A percentile compares a stretch with the other conserved stretches of the same genome.
phyloP scores from a whole-genome alignment of 64 coral and sea anemone species.

The Montipora foliosa region DNA sequence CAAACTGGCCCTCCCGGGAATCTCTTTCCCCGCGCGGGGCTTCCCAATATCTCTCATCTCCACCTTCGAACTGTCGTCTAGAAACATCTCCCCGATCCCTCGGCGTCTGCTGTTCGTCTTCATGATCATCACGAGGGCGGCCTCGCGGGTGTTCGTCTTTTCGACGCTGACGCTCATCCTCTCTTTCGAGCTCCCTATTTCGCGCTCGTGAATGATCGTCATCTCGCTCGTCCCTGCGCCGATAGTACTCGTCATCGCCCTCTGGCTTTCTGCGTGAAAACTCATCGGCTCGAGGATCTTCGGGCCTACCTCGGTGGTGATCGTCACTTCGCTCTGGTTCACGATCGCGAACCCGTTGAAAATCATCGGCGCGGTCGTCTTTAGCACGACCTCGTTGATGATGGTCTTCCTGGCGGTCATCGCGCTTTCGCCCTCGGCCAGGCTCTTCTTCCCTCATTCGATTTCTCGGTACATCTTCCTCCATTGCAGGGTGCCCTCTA shows the following conservation, averaged over 20 bases:
- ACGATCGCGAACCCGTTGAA: conserved; percentile 31
- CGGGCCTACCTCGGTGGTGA: conserved; percentile 1
- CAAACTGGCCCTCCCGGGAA: not conserved
- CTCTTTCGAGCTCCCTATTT: conserved; percentile 35
- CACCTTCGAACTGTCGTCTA: conserved; percentile 33
- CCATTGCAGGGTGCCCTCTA: conserved; percentile 14
- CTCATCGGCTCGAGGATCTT: conserved; percentile 47
- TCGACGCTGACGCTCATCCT: conserved; percentile 32
- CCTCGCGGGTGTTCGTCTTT: conserved; percentile 49
- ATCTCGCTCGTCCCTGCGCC: conserved; percentile 44
- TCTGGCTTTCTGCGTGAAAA: conserved; percentile 34
- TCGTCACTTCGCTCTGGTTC: conserved; percentile 49
- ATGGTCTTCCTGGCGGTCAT: conserved; percentile 37
- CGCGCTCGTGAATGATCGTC: conserved; percentile 36
- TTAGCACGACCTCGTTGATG: conserved; percentile 29
- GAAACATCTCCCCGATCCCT: conserved; percentile 21
- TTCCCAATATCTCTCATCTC: conserved; percentile 39
- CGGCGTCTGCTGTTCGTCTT: conserved; percentile 27
- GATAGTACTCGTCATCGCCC: conserved; percentile 36
- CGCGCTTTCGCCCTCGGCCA: conserved; percentile 41
- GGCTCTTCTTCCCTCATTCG: conserved; percentile 51
- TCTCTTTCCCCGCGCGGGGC: conserved; percentile 23
- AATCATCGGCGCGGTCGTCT: conserved; percentile 62
- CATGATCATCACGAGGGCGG: not conserved
- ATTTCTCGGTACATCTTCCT: conserved; percentile 43